phyloP scores from a whole-genome alignment of 92 coral and sea anemone genomes.

The Actinostola sp. region DNA sequence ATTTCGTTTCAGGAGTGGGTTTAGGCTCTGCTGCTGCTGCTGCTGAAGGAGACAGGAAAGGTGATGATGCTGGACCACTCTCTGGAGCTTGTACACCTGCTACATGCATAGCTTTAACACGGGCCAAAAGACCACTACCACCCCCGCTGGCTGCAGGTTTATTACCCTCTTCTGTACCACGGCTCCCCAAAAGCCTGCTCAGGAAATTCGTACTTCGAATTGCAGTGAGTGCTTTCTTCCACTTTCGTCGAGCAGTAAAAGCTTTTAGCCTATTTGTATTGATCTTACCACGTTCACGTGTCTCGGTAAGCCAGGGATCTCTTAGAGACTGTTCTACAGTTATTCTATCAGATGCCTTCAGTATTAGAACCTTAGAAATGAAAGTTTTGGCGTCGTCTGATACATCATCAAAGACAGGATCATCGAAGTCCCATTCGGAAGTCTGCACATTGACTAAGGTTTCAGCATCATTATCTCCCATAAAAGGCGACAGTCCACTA shows the following conservation, averaged over 20 bases:
- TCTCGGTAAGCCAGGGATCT: constrained; percentile 81
- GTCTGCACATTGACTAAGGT: constrained; percentile 88
- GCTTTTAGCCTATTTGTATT: constrained; percentile 95
- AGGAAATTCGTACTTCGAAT: constrained; percentile 97
- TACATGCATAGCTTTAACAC: constrained; percentile 94
- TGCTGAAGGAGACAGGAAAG: constrained; percentile 83
- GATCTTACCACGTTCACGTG: constrained; percentile 82
- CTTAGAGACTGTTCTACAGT: constrained; percentile 70
- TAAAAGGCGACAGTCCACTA: constrained; percentile 96
- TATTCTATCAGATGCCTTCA: constrained; percentile 66
- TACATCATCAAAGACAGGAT: constrained; percentile 91
- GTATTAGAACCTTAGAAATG: constrained; percentile 78
- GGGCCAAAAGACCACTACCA: constrained; percentile 77
- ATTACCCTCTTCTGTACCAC: constrained; percentile 65
- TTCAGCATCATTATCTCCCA: constrained; percentile 98
- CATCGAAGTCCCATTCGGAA: constrained; percentile 98
- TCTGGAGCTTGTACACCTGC: constrained; percentile 89
- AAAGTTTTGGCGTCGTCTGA: constrained; percentile 87
- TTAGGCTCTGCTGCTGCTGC: constrained; percentile 57
- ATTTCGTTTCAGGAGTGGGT: constrained; percentile 3
- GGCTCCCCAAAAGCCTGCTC: constrained; percentile 87
- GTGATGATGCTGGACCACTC: constrained; percentile 77
- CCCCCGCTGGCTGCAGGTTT: constrained; percentile 41
- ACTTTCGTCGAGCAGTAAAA: constrained; percentile 95
- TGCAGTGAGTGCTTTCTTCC: constrained; percentile 98